phyloP scores from a whole-genome alignment of 1,140 invertebrate genomes.

The Dendrolimus kikuchii region DNA sequence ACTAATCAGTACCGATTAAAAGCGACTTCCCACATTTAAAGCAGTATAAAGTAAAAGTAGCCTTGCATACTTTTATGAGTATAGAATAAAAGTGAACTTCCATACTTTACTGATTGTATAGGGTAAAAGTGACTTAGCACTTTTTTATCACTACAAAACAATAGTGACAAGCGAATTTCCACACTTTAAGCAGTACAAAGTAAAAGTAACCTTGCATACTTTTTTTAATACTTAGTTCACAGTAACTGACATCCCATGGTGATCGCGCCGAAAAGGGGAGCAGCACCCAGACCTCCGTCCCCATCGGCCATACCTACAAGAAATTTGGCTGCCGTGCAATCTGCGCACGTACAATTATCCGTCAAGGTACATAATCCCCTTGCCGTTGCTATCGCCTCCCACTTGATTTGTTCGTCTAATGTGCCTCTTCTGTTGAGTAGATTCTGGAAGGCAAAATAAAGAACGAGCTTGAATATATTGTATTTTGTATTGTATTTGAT shows the following conservation, averaged over 20 bases:
- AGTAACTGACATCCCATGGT: slow-evolving; percentile 46
- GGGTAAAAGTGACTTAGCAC: too few relatives aligned
- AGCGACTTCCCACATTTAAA: too few relatives aligned
- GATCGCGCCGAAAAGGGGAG: slow-evolving; percentile 45
- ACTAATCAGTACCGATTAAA: too few relatives aligned
- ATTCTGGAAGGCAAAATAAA: slow-evolving; percentile 29
- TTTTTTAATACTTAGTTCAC: slow-evolving; percentile 13
- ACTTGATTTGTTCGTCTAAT: slow-evolving; percentile 52
- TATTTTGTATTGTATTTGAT: too few relatives aligned
- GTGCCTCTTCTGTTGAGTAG: slow-evolving; percentile 43
- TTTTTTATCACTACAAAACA: too few relatives aligned
- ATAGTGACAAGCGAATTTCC: too few relatives aligned
- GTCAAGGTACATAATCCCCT: slow-evolving; percentile 53
- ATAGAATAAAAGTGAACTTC: too few relatives aligned
- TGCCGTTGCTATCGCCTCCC: slow-evolving; percentile 57
- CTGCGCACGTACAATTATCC: slow-evolving; percentile 48
- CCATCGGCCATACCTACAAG: slow-evolving; percentile 44
- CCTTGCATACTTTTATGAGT: too few relatives aligned
- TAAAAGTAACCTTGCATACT: too few relatives aligned
- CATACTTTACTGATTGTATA: too few relatives aligned
- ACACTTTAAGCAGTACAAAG: too few relatives aligned
- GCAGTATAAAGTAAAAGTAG: too few relatives aligned
- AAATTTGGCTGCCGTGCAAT: slow-evolving; percentile 47
- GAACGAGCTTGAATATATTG: neutral
- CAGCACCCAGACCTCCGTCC: slow-evolving; percentile 45